Conservation (phyloP, 64 coral and sea anemone genomes). For the Montipora cactus region DNA sequence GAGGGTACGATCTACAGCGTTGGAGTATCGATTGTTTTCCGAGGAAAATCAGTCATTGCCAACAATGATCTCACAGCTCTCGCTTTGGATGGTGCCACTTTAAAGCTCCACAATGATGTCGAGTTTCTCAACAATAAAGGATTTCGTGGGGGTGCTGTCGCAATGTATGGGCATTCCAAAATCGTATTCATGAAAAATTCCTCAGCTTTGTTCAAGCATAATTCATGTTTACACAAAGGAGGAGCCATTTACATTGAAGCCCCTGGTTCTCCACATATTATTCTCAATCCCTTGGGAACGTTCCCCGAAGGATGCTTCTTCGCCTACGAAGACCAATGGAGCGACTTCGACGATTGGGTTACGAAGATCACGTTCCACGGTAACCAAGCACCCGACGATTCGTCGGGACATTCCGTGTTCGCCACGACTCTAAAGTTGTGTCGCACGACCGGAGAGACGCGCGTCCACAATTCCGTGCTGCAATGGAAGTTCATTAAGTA, state of each 20-base stretch:
- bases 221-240: conserved; percentile 46
- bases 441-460: background rate
- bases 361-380: conserved; percentile 55
- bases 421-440: conserved; percentile 69
- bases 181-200: conserved; percentile 68
- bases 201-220: conserved; percentile 47
- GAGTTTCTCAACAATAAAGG: conserved; percentile 65
- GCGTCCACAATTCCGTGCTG: conserved; percentile 38
- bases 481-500: conserved; percentile 72
- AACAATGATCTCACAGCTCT: conserved; percentile 76
- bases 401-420: conserved; percentile 64
- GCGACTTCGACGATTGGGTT: conserved; percentile 58
- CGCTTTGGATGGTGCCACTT: conserved; percentile 57
- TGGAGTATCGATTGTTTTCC: conserved; percentile 66
- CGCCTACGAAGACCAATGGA: conserved; percentile 30
- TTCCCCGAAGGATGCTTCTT: conserved; percentile 68
- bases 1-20: conserved; percentile 74
- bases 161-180: conserved; percentile 74
- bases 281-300: background rate
- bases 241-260: conserved; percentile 70
- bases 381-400: conserved; percentile 48
- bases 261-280: conserved; percentile 42
- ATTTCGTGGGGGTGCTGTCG: conserved; percentile 58
- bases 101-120: conserved; percentile 57
- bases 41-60: conserved; percentile 47